Percentiles rank a stretch among this genome's conserved stretches.
These are phyloP conservation scores for Lycophotia porphyrea DNA, from an alignment of 2,888 invertebrate genomes.

Conservation along the genomic window DNA sequence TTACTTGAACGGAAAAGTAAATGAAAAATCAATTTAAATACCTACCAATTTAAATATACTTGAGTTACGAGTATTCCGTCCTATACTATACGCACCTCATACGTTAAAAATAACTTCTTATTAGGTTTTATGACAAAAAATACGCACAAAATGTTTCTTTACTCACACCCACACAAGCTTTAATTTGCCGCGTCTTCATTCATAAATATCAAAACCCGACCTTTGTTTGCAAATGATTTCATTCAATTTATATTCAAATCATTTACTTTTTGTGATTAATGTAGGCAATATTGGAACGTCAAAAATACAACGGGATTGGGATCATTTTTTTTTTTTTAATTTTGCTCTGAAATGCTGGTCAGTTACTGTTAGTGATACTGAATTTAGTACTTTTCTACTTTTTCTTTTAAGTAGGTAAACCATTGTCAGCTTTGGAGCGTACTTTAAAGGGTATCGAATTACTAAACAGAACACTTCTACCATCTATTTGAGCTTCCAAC, in stretches of 20 bases:
- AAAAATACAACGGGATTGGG: background rate
- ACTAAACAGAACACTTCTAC: background rate
- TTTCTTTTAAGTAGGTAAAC: background rate
- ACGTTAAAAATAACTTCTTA: slow-evolving; percentile 34
- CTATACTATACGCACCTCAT: slow-evolving; percentile 14
- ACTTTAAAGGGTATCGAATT: background rate
- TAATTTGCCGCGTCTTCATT: slow-evolving; percentile 31
- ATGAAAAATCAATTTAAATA: background rate
- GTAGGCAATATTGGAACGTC: background rate
- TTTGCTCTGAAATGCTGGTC: background rate
- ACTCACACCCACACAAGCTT: slow-evolving; percentile 27
- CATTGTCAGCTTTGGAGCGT: background rate
- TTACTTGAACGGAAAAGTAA: background rate
- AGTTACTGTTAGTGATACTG: background rate
- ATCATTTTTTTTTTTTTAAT: too few relatives aligned
- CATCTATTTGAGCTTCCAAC: slow-evolving; percentile 2
- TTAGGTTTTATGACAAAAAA: slow-evolving; percentile 40
- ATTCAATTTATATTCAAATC: background rate
- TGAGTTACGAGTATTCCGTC: background rate
- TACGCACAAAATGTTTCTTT: slow-evolving; percentile 36
- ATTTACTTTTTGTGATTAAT: background rate
- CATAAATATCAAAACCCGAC: slow-evolving; percentile 33
- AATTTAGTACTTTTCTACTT: background rate
- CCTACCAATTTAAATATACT: background rate
- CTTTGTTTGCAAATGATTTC: slow-evolving; percentile 46